Evolutionary conservation across 2,888 invertebrate species (phyloP), one percentile per base, ranked within the genome.

Genomic region (Lasioglossum villosulum): DNA sequence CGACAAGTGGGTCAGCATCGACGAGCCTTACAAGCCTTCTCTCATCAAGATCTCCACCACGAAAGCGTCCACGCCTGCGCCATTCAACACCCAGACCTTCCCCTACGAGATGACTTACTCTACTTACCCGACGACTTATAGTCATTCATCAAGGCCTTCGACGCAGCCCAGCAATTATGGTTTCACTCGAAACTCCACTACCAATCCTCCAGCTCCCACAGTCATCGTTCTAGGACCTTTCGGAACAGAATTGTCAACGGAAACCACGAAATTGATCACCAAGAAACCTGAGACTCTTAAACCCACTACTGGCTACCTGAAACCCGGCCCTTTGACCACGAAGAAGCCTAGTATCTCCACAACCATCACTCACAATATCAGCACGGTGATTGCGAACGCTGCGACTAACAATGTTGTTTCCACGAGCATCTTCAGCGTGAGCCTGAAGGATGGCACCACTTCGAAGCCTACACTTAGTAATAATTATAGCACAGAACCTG

Each of bases 171-270:
- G 88, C 39, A 89, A 89, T 63, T 86, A 90, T 72, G 88, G 86
- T 71, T 88, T 90, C 75, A 79, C 87, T 72, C 93, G 87, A 0
- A 93, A 93, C 90, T 95, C 95, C 10, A 95, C 94, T 1, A 95
- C 93, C 0, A 94, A 95, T 86, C 95, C 95, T 83, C 96, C 95
- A 84, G 96, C 96, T 16, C 96, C 96, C 0, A 96, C 96, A 0
- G 95, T 96, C 5, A 96, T 96, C n/a, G 96, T 96, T 12, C 93
- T 96, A 3, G 96, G 96, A 1, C 96, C 96, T 5, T 81, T 94
- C 1, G 93, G 92, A 23, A 94, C 95, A 30, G 94, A 94, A 52
- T 93, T 90, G 84, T 93, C 92, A 48, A 94, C 94, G 0, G 90
- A 93, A 16, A 93, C 94, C 3, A 94, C 94, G 63, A 93, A 93